Evolutionary conservation across 2,797 vertebrate genomes (phyloP).

Genomic region (Macropodus opercularis): DNA sequence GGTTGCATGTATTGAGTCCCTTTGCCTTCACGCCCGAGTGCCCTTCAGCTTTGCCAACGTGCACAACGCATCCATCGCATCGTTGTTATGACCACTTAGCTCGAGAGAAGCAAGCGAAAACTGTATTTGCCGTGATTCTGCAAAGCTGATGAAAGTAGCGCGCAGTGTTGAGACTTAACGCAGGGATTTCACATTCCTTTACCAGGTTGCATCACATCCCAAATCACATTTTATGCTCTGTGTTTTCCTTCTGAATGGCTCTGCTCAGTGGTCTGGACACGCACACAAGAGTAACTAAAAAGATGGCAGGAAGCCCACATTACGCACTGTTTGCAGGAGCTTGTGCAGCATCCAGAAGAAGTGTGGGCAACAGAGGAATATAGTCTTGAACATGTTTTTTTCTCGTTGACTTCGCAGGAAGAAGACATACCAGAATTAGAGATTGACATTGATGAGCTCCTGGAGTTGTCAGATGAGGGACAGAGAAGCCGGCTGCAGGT

Average conservation of each 20-base stretch:
- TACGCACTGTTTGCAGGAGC: neutral
- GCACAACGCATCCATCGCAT: conserved; percentile 24
- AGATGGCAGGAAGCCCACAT: conserved; percentile 7
- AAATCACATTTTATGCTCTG: conserved; percentile 3
- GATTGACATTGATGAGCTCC: conserved; percentile 95
- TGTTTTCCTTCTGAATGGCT: conserved; percentile 22
- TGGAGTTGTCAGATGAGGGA: conserved; percentile 90
- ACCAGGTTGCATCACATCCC: conserved; percentile 19
- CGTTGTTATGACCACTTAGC: neutral
- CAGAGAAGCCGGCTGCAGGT: conserved; percentile 91
- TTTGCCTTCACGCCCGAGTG: conserved; percentile 39
- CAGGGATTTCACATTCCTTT: neutral
- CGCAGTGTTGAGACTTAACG: neutral
- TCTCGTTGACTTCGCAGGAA: conserved; percentile 72
- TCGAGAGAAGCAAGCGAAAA: neutral
- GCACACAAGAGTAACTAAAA: conserved; percentile 6
- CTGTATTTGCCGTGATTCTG: conserved; percentile 4
- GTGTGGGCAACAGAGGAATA: neutral
- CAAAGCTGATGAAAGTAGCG: neutral
- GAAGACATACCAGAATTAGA: conserved; percentile 89
- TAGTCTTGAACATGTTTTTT: conserved; percentile 15
- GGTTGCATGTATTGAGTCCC: conserved; percentile 31
- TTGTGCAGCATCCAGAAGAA: conserved; percentile 8
- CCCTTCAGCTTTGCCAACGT: conserved; percentile 10
- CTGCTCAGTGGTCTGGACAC: conserved; percentile 16